Evolutionary conservation across 1,140 invertebrate genomes (phyloP), one percentile per base, ranked within the genome.

Genomic region (Drosophila pachea): DNA sequence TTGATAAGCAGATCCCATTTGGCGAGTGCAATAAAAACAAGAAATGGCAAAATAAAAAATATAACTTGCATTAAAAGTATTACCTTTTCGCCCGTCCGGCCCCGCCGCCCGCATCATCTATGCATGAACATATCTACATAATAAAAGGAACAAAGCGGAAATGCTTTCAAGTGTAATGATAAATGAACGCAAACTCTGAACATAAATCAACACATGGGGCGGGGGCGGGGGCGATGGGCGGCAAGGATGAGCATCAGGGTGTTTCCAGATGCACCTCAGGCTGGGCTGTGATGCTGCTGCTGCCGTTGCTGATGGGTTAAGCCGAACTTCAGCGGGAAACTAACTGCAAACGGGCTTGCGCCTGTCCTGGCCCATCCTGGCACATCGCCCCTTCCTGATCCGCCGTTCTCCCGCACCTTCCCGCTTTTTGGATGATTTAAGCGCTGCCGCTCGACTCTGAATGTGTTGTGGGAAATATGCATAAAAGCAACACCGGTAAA

Each of bases 101-200:
- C 29, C 31, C 29, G 33, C 35, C 14, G 5, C n/a, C 43, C 14
- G 11, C 35, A 31, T 36, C 47, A 16, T 62, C 43, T 68, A 36
- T 62, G 50, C 67, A 68, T 75, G 68, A 61, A 77, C 77, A 76
- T 79, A 65, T 69, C 60, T 73, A 59, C 67, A 75, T 78, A 84
- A 78, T 74, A 83, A 83, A 78, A 78, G 59, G 56, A 78, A 78
- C 73, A 84, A 84, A 79, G 79, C 76, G 73, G 76, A 70, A 84
- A 83, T 83, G 79, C 79, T 83, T 84, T 84, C 79, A 83, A 79
- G 81, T 83, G 79, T 83, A 83, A 83, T 83, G 79, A 83, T 83
- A 83, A 83, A 83, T 83, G 79, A 83, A 83, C 76, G 79, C 79
- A 83, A 83, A 83, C 79, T 83, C 79, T 40, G 81, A 61, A 84